These are phyloP conservation scores for Caenorhabditis sulstoni DNA, from an alignment of 2,888 invertebrate species.

Conservation along the genomic window DNA sequence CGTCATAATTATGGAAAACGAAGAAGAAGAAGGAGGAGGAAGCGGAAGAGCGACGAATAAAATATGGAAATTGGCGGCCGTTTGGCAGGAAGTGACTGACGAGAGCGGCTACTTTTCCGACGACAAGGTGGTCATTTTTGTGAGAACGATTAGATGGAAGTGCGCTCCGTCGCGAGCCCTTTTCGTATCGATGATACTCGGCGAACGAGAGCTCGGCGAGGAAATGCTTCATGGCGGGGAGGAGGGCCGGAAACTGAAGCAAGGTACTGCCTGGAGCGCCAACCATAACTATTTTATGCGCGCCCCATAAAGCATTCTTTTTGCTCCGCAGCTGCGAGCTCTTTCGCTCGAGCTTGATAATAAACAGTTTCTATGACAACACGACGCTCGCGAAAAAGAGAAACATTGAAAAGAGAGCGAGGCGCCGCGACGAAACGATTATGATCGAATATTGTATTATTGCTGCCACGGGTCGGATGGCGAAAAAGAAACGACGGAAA, in stretches of 20 bases:
- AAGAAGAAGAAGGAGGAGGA: constrained; percentile 9
- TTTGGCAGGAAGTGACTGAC: constrained; percentile 40
- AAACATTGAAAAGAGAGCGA: too few species aligned
- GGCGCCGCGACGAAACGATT: neutral
- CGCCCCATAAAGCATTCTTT: constrained; percentile 17
- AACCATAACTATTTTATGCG: constrained; percentile 26
- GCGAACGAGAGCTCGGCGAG: neutral
- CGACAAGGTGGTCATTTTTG: constrained; percentile 43
- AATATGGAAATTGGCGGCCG: constrained; percentile 40
- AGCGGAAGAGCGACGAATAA: constrained; percentile 29
- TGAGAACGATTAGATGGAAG: neutral
- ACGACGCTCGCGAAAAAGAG: neutral
- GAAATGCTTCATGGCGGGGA: constrained; percentile 9
- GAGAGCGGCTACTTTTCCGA: constrained; percentile 45
- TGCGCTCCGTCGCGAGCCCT: too few species aligned
- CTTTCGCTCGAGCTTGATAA: constrained; percentile 4
- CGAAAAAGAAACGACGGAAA: constrained; percentile 5
- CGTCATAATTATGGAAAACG: constrained; percentile 45
- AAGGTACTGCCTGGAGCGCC: constrained; percentile 28
- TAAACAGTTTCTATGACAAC: constrained; percentile 46
- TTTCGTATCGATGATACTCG: neutral
- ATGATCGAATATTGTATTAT: constrained; percentile 5
- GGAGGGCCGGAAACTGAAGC: constrained; percentile 11
- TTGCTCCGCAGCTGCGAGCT: neutral
- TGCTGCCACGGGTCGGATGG: neutral